Conservation (phyloP, 2,113 vertebrate species). For the Ailurus styani region DNA sequence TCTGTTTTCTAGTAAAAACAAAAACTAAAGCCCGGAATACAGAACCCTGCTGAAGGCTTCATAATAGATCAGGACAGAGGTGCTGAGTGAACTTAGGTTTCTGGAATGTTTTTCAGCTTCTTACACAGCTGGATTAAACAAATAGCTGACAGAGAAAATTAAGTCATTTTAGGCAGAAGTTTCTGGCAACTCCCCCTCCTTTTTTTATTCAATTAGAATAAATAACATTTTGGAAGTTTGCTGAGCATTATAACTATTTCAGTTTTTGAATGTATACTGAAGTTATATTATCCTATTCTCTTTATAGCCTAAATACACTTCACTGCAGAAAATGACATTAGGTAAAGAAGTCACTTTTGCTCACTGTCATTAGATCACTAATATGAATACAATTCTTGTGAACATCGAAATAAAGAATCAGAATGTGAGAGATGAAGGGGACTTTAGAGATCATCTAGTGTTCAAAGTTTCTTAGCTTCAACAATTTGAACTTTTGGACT, state of each 20-base stretch:
- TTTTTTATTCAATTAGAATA: background rate
- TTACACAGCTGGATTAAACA: background rate
- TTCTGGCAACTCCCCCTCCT: background rate
- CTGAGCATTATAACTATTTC: background rate
- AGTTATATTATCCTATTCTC: background rate
- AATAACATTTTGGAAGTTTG: background rate
- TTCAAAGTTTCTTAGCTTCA: background rate
- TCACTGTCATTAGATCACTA: background rate
- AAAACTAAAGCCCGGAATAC: background rate
- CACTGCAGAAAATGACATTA: background rate
- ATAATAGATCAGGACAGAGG: background rate
- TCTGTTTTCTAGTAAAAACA: slow-evolving; percentile 20
- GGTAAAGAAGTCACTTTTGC: background rate
- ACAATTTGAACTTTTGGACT: background rate
- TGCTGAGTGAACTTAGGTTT: background rate
- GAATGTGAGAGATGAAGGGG: background rate
- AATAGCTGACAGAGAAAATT: slow-evolving; percentile 1
- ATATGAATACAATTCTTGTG: background rate
- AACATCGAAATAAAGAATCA: background rate
- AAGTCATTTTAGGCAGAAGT: background rate
- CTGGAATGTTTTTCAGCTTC: background rate
- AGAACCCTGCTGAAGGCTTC: background rate
- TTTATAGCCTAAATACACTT: background rate
- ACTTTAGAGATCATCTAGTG: background rate
- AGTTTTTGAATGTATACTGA: slow-evolving; percentile 1